phyloP scores from a whole-genome alignment of 1,140 invertebrate species.

The Tenebrio molitor region DNA sequence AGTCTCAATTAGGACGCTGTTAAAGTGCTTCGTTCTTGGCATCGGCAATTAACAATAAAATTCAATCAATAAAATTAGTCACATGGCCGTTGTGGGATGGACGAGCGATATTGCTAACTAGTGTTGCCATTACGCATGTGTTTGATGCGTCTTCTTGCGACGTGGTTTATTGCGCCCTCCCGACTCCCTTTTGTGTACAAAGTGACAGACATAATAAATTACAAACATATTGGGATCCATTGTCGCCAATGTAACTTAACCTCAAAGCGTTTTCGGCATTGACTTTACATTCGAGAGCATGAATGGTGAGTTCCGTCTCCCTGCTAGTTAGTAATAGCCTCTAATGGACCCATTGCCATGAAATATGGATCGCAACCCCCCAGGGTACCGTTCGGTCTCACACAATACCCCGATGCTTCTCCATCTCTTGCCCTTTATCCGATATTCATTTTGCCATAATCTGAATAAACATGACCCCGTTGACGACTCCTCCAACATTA shows the following conservation, averaged over 20 bases:
- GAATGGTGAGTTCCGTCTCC: constrained; percentile 56
- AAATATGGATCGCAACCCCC: constrained; percentile 59
- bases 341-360: constrained; percentile 62
- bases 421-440: neutral
- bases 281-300: constrained; percentile 54
- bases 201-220: constrained; percentile 58
- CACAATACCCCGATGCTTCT: constrained; percentile 43
- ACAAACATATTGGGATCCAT: constrained; percentile 58
- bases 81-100: neutral
- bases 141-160: constrained; percentile 22
- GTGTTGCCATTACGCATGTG: neutral
- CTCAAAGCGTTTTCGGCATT: constrained; percentile 54
- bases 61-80: neutral
- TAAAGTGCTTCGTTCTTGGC: neutral
- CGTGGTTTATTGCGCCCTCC: constrained; percentile 31
- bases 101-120: neutral
- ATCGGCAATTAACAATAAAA: neutral
- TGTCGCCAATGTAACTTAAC: constrained; percentile 58
- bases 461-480: too few species aligned
- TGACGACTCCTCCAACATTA: too few species aligned
- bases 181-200: constrained; percentile 38
- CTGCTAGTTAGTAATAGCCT: constrained; percentile 60
- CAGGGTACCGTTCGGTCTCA: constrained; percentile 48
- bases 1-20: neutral
- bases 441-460: neutral